Percentiles rank a stretch among this genome's conserved stretches.
These are phyloP conservation scores for Sorex fumeus DNA, from an alignment of 2,113 vertebrate species.

Conservation along the genomic window DNA sequence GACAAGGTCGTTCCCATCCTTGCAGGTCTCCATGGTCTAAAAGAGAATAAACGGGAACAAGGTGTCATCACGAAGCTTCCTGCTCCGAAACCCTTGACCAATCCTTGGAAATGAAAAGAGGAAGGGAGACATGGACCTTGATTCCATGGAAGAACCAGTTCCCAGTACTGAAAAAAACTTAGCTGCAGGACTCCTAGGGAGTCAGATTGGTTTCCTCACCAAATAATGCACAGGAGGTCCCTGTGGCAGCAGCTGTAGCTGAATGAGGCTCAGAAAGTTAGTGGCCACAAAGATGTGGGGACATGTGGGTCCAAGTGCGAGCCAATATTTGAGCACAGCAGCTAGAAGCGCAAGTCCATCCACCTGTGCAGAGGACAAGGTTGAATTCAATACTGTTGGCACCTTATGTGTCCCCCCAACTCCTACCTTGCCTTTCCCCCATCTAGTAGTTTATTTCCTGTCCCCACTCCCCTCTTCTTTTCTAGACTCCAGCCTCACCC, in stretches of 20 bases:
- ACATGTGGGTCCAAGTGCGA: constrained; percentile 89
- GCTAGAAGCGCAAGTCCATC: constrained; percentile 96
- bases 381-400: not conserved
- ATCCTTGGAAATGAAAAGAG: not conserved
- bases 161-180: not conserved
- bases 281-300: constrained; percentile 96
- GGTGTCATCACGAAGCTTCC: not conserved
- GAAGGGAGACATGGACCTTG: not conserved
- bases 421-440: not conserved
- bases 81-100: not conserved
- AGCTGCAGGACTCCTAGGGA: not conserved
- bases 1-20: constrained; percentile 95
- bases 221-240: constrained; percentile 92
- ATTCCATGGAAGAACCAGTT: not conserved
- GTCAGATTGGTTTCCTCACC: constrained; percentile 84
- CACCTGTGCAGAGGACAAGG: constrained; percentile 86
- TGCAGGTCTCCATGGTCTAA: constrained; percentile 95
- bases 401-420: not conserved
- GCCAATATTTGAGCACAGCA: constrained; percentile 94
- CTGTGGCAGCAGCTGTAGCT: constrained; percentile 93
- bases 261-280: constrained; percentile 96
- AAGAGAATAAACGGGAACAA: constrained; percentile 46
- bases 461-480: not conserved
- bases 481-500: not conserved
- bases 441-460: not conserved